Percentiles rank a stretch among this genome's conserved stretches.
Conservation (phyloP, 37 sponge, comb jelly and placozoan species). For the Theonella swinhoei region DNA sequence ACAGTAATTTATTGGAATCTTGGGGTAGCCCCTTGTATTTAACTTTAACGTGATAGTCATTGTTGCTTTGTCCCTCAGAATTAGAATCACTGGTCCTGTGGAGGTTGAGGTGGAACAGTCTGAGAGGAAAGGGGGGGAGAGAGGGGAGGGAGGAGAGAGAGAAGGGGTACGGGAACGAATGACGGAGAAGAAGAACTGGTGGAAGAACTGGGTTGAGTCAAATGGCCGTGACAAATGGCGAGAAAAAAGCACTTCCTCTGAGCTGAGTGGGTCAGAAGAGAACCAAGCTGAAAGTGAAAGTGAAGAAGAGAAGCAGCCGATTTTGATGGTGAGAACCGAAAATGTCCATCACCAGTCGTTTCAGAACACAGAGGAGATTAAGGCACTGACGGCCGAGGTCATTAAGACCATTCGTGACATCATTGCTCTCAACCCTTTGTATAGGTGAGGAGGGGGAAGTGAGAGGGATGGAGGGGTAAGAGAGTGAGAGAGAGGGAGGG, state of each 20-base stretch:
- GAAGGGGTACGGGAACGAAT: not conserved
- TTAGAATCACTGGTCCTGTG: conserved; percentile 36
- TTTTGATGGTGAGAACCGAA: conserved; percentile 82
- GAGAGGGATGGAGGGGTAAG: no score
- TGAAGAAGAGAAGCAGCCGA: conserved; percentile 4
- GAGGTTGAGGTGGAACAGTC: conserved; percentile 36
- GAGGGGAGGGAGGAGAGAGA: not conserved
- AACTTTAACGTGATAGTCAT: no score
- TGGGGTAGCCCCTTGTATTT: no score
- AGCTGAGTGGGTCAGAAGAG: not conserved
- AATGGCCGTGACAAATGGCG: not conserved
- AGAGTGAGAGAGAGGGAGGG: no score
- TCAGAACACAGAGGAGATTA: conserved; percentile 68
- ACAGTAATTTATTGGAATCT: no score
- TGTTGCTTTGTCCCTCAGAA: no score
- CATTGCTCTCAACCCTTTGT: conserved; percentile 86
- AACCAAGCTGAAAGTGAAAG: not conserved
- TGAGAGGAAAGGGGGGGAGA: conserved; percentile 1
- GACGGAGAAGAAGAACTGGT: not conserved
- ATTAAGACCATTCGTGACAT: conserved; percentile 95
- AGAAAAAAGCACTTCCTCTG: not conserved
- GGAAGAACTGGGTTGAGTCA: not conserved
- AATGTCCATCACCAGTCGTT: conserved; percentile 78
- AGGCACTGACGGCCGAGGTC: conserved; percentile 93
- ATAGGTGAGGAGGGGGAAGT: conserved; percentile 46